A percentile compares a stretch with the other conserved stretches of the same genome.
Conservation (phyloP, 2,797 vertebrate genomes). For the Sardinella longiceps region DNA sequence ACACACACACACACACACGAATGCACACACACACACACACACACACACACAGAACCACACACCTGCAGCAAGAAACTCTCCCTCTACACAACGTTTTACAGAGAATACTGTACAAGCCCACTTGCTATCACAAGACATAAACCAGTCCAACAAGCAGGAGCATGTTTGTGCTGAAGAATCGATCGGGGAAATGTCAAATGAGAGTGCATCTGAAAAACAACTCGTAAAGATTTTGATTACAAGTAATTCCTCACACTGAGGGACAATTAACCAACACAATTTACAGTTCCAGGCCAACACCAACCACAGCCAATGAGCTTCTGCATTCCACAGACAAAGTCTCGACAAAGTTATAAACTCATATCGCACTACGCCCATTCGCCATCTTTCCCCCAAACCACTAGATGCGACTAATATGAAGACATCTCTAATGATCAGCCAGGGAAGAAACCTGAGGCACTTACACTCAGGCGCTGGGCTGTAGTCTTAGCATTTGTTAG, state of each 20-base stretch:
- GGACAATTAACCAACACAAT: background rate
- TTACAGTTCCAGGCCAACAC: background rate
- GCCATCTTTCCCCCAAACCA: background rate
- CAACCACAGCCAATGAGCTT: background rate
- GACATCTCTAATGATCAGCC: background rate
- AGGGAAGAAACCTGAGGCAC: background rate
- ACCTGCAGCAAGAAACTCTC: background rate
- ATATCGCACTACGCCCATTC: too few relatives aligned
- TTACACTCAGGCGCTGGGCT: background rate
- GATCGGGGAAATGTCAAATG: background rate
- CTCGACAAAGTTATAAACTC: background rate
- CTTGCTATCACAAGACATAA: background rate
- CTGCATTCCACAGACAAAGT: background rate
- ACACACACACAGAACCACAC: background rate
- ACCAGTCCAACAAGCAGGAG: background rate
- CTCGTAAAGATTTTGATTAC: constrained; percentile 6
- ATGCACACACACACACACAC: background rate
- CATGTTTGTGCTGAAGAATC: background rate
- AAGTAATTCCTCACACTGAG: background rate
- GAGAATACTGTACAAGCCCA: background rate
- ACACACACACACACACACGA: background rate
- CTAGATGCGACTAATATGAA: background rate
- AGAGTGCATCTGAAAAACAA: background rate
- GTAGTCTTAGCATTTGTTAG: too few relatives aligned
- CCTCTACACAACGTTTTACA: background rate